Base-by-base conservation (phyloP, 2,797 vertebrate species). In the Alosa sapidissima region DNA sequence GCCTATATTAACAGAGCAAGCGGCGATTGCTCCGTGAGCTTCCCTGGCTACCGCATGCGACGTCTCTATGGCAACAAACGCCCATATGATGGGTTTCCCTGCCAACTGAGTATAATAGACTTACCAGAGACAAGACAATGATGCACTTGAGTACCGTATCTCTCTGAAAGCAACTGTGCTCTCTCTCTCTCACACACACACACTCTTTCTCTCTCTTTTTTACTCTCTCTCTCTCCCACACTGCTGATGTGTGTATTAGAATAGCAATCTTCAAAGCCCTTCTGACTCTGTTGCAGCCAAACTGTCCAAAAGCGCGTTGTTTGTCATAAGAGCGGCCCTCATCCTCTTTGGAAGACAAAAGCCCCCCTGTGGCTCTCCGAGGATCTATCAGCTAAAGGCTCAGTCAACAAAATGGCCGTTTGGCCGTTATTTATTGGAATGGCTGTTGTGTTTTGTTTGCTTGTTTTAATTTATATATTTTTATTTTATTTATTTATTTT, bases 61-160 rank as follows among this genome's bases (percentile, higher is more conserved):
- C 68, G 89, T 92, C 89, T 89, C 93, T 88, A 91, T 93, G 91
- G 92, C 91, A 91, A 91, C 88, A 2, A 88, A 85, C 81, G 81
- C 84, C 62, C 62, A 33, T 81, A 89, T 88, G 52, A 54, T 45
- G 21, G 24, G 82, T 47, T 62, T 83, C 68, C 85, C 84, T 88
- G 87, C 88, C 85, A 84, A 33, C 7, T 0, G 45, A 45, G 83
- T 82, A 48, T 89, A 90, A 90, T 82, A 68, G 87, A 86, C 85
- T 84, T 90, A 88, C 88, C 54, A 84, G 81, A 83, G 82, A 81
- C 82, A 87, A 83, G 84, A 89, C 85, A 88, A 83, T 75, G 52
- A 87, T 33, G 81, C 85, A 87, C 86, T 90, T 65, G 62, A 65
- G 24, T 13, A 33, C 62, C 24, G 24, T 33, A 65, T 65, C 62